Percentiles rank a stretch among this genome's conserved stretches.
These are phyloP conservation scores for Drosophila kanekoi DNA, from an alignment of 2,888 invertebrate genomes.

Conservation along the genomic window DNA sequence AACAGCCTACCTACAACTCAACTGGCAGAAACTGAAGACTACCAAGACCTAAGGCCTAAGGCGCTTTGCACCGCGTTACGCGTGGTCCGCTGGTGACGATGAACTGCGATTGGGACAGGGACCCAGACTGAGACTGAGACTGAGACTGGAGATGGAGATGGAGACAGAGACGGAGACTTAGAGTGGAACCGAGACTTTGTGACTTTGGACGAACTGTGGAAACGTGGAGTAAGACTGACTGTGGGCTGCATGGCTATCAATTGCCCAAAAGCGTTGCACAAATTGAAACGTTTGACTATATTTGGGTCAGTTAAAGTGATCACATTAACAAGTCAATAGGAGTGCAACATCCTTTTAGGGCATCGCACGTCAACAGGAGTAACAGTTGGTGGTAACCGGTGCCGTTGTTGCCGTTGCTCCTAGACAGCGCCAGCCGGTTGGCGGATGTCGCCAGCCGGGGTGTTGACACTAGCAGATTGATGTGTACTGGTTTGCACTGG, in stretches of 20 bases:
- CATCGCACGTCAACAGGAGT: constrained; percentile 75
- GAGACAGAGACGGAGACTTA: neutral
- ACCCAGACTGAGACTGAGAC: constrained; percentile 13
- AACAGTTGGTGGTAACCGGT: constrained; percentile 66
- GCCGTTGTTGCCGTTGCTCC: constrained; percentile 39
- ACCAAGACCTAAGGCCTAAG: constrained; percentile 56
- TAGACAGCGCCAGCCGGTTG: constrained; percentile 22
- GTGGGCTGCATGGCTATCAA: constrained; percentile 71
- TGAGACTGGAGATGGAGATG: neutral
- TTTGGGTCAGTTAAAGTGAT: constrained; percentile 83
- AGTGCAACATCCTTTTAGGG: constrained; percentile 83
- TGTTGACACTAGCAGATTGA: constrained; percentile 77
- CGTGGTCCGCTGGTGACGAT: constrained; percentile 74
- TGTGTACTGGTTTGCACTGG: constrained; percentile 71
- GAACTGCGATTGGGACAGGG: constrained; percentile 55
- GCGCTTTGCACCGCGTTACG: constrained; percentile 76
- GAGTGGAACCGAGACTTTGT: constrained; percentile 9
- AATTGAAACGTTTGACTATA: constrained; percentile 84
- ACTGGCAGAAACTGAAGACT: constrained; percentile 45
- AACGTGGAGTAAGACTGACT: constrained; percentile 36
- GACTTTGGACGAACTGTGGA: constrained; percentile 16
- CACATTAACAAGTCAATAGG: constrained; percentile 83
- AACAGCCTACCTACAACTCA: constrained; percentile 43
- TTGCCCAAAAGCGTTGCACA: constrained; percentile 82
- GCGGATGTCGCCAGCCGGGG: constrained; percentile 58